Evolutionary conservation across 2,113 vertebrate genomes (phyloP).

Genomic region (Gambusia holbrooki): DNA sequence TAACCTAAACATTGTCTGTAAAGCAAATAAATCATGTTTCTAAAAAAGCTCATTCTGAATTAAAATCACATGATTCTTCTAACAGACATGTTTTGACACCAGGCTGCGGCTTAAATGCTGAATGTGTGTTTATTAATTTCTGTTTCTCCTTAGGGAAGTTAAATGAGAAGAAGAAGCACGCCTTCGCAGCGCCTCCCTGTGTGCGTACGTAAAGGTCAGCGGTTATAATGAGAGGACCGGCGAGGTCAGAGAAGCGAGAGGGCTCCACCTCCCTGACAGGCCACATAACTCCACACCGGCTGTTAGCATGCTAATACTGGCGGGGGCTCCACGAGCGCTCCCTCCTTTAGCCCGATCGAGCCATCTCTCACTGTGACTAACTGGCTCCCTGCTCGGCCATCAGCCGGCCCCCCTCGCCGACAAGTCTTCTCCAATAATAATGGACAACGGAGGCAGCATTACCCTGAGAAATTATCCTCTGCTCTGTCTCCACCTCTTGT

Average conservation of each 20-base stretch:
- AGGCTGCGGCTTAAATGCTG: conserved; percentile 5
- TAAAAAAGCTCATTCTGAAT: background rate
- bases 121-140: conserved; percentile 9
- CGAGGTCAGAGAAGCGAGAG: conserved; percentile 58
- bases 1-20: background rate
- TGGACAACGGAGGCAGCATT: conserved; percentile 64
- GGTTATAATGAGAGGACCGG: conserved; percentile 68
- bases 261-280: conserved; percentile 55
- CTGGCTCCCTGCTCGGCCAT: conserved; percentile 61
- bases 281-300: conserved; percentile 53
- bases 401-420: conserved; percentile 59
- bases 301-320: conserved; percentile 69
- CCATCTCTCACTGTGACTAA: conserved; percentile 66
- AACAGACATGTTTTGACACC: background rate
- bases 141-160: conserved; percentile 6
- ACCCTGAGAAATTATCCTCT: conserved; percentile 74
- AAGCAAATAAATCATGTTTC: background rate
- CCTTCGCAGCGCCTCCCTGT: conserved; percentile 36
- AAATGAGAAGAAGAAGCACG: conserved; percentile 38
- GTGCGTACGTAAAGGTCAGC: conserved; percentile 66
- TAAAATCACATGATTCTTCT: background rate
- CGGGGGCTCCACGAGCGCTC: conserved; percentile 36
- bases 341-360: conserved; percentile 38
- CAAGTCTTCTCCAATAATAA: conserved; percentile 71
- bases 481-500: conserved; percentile 53